Percentiles rank a stretch among this genome's conserved stretches.
These are phyloP conservation scores for Aegotheles bennettii DNA, from an alignment of 2,113 vertebrate genomes.

Conservation along the genomic window DNA sequence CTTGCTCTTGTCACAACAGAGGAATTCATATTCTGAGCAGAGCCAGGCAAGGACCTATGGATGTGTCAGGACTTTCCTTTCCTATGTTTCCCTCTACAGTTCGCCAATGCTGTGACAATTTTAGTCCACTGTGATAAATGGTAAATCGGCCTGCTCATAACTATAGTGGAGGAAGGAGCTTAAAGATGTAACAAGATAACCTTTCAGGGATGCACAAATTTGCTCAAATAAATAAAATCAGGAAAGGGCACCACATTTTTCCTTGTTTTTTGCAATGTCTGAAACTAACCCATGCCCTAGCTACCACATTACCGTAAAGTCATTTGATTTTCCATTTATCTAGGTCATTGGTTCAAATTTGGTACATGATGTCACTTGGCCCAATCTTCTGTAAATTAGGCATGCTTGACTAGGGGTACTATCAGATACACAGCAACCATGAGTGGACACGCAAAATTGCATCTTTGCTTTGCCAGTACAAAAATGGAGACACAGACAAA, in stretches of 20 bases:
- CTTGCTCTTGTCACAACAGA: background rate
- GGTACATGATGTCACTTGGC: background rate
- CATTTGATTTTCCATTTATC: background rate
- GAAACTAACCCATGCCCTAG: background rate
- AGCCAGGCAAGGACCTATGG: background rate
- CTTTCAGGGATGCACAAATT: background rate
- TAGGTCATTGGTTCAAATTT: background rate
- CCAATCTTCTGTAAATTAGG: background rate
- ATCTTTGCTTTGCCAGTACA: background rate
- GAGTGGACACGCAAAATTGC: background rate
- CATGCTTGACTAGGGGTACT: background rate
- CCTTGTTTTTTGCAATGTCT: background rate
- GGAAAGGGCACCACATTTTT: background rate
- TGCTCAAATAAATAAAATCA: constrained; percentile 20
- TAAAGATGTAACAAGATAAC: background rate
- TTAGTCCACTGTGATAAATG: constrained; percentile 5
- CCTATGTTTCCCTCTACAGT: background rate
- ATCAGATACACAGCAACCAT: background rate
- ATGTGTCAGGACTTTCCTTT: background rate
- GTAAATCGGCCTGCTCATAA: background rate
- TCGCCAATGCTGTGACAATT: background rate
- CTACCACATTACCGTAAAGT: background rate
- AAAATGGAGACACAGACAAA: background rate
- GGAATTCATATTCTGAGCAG: background rate
- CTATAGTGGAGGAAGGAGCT: background rate